These are phyloP conservation scores for Fregetta grallaria DNA, from an alignment of 2,113 vertebrate species.

Conservation along the genomic window DNA sequence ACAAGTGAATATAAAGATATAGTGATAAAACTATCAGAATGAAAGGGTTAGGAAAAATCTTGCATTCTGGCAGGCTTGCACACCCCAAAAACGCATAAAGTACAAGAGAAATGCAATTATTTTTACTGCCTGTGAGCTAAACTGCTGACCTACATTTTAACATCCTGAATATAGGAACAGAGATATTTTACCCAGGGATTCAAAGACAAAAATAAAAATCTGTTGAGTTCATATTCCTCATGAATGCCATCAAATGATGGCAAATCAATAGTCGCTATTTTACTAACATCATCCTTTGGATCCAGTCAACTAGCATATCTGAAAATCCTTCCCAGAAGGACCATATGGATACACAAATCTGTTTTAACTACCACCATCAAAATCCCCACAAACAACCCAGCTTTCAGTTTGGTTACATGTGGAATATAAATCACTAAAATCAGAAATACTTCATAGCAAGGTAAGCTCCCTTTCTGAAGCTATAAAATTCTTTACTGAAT, in stretches of 20 bases:
- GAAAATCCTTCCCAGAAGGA: constrained; percentile 17
- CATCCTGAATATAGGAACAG: not conserved
- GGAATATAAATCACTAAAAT: not conserved
- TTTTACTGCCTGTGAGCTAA: not conserved
- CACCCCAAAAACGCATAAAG: not conserved
- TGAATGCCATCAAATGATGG: not conserved
- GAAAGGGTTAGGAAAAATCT: not conserved
- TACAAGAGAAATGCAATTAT: constrained; percentile 7
- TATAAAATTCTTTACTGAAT: not conserved
- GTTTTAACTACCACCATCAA: not conserved
- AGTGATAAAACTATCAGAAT: not conserved
- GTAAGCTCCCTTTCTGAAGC: not conserved
- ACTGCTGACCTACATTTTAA: constrained; percentile 28
- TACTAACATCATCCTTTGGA: not conserved
- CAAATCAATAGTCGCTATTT: not conserved
- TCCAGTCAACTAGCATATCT: not conserved
- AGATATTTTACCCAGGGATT: not conserved
- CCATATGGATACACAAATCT: not conserved
- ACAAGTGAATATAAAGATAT: not conserved
- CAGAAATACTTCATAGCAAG: not conserved
- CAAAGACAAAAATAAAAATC: not conserved
- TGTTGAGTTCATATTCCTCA: not conserved
- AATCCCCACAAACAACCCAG: not conserved
- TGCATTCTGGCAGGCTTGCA: constrained; percentile 4
- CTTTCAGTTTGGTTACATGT: not conserved